These are phyloP conservation scores for Tapera naevia DNA, from an alignment of 2,797 vertebrate species.

Conservation along the genomic window DNA sequence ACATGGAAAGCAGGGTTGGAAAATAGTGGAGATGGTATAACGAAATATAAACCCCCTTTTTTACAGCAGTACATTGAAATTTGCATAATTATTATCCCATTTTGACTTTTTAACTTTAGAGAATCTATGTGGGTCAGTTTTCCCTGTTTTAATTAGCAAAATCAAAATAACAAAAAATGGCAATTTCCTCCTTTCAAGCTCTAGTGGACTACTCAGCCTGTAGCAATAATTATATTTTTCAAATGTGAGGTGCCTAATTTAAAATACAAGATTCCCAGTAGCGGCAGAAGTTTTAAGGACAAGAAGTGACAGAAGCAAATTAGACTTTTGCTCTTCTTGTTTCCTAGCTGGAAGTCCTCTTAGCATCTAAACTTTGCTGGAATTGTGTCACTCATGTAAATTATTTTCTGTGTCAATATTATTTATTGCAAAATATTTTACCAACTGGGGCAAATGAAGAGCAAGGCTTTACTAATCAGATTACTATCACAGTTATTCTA, in stretches of 20 bases:
- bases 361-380: background rate
- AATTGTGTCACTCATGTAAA: conserved; percentile 37
- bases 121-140: conserved; percentile 66
- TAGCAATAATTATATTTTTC: conserved; percentile 77
- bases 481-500: conserved; percentile 55
- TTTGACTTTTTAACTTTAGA: conserved; percentile 71
- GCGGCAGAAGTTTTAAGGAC: conserved; percentile 63
- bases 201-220: conserved; percentile 63
- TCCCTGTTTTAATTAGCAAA: conserved; percentile 68
- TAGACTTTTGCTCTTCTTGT: background rate
- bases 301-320: conserved; percentile 42
- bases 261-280: conserved; percentile 68
- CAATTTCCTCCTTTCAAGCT: conserved; percentile 58
- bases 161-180: conserved; percentile 69
- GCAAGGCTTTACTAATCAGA: conserved; percentile 55
- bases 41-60: conserved; percentile 32
- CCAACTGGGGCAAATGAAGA: conserved; percentile 38
- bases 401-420: conserved; percentile 64
- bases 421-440: conserved; percentile 68
- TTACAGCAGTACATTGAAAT: conserved; percentile 14
- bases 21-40: background rate
- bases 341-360: conserved; percentile 17
- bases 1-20: background rate
- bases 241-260: conserved; percentile 70
- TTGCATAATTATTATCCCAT: conserved; percentile 67